Evolutionary conservation across 2,888 invertebrate genomes (phyloP), one percentile per base, ranked within the genome.

Genomic region (Pachydiplax longipennis): DNA sequence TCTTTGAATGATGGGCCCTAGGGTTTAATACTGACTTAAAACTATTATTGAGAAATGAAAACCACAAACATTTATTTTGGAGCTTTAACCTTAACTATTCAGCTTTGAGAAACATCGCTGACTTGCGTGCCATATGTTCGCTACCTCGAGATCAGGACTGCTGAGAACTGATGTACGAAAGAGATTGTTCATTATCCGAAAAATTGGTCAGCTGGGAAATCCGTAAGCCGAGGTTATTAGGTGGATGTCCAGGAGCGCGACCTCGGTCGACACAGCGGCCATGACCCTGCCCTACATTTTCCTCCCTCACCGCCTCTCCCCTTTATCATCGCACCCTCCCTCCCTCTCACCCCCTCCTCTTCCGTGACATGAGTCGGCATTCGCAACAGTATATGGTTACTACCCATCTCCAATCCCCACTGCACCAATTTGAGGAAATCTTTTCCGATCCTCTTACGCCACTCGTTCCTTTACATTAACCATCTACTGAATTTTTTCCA

Each of bases 201-300:
- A 37, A 6, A 44, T 44, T 44, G 0, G 44, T 44, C 44, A 6
- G 44, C 44, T 44, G 10, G 44, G 1, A 8, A 44, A 44, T 8
- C 8, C 44, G 44, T 44, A 8, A 44, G 44, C 10, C 44, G 44
- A 10, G 10, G 44, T 8, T 10, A 44, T 44, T 44, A 8, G 4
- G 10, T 5, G 15, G 53, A 25, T 53, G 82, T 44, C 53, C 53
- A 15, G 58, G 65, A 12, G 87, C 65, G 22, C 83, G 83, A 83
- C 58, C 83, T 83, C 83, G 44, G 83, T 58, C 58, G 83, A 83
- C 35, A 35, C 35, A 18, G 6, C 61, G 87, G 61, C 87, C 87
- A 61, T 65, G 61, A 87, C 87, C 87, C 61, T 87, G 87, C 65
- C 87, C 87, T 61, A 87, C 87, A 61, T 87, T 87, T 58, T 61